Percentiles rank a stretch among this genome's conserved stretches.
phyloP scores from a whole-genome alignment of 1,140 invertebrate genomes.

The Penaeus vannamei region DNA sequence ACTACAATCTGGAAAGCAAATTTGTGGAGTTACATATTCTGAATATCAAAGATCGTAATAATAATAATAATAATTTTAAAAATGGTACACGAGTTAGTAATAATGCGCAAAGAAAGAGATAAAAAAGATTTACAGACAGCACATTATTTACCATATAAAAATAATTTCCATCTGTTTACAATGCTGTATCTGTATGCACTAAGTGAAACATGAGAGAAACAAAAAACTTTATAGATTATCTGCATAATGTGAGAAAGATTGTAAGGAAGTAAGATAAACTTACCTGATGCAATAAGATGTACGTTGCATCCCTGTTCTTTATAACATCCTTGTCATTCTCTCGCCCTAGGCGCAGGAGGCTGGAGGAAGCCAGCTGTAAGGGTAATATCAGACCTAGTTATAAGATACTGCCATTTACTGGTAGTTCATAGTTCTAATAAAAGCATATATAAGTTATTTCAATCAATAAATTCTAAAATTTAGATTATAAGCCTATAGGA shows the following conservation, averaged over 20 bases:
- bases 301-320: conserved; percentile 95
- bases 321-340: conserved; percentile 96
- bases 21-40: not conserved
- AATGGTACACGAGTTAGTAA: not conserved
- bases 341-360: conserved; percentile 91
- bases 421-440: too few species aligned
- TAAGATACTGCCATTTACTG: not conserved
- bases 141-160: too few species aligned
- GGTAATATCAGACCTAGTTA: not conserved
- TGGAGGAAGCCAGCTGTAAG: conserved; percentile 88
- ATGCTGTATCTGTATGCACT: too few species aligned
- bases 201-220: too few species aligned
- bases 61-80: not conserved
- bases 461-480: too few species aligned
- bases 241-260: not conserved
- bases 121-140: too few species aligned
- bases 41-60: not conserved
- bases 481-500: too few species aligned
- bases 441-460: too few species aligned
- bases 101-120: too few species aligned
- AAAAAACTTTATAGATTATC: too few species aligned
- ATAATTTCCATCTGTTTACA: too few species aligned
- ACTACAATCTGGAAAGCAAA: conserved; percentile 86
- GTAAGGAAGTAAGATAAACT: conserved; percentile 17
- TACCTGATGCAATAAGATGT: conserved; percentile 89